These are phyloP conservation scores for Amniataba percoides DNA, from an alignment of 2,797 vertebrate genomes.

Conservation along the genomic window DNA sequence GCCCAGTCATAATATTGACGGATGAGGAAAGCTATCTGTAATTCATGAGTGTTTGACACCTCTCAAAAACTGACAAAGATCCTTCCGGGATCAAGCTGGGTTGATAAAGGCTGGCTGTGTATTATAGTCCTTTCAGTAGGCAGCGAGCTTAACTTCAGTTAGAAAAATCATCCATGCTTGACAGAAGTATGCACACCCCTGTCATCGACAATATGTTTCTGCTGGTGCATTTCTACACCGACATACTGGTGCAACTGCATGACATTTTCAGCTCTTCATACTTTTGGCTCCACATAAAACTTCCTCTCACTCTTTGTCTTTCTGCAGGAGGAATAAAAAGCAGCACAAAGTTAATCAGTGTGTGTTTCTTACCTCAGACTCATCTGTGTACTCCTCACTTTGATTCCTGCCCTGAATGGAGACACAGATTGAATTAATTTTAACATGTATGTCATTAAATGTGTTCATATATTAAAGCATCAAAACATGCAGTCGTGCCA, in stretches of 20 bases:
- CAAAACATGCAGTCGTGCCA: background rate
- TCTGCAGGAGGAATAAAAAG: background rate
- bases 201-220: slow-evolving; percentile 58
- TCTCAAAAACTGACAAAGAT: slow-evolving; percentile 78
- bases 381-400: slow-evolving; percentile 94
- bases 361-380: slow-evolving; percentile 93
- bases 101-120: slow-evolving; percentile 64
- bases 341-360: slow-evolving; percentile 9
- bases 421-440: slow-evolving; percentile 39
- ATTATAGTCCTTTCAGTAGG: slow-evolving; percentile 61
- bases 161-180: slow-evolving; percentile 59
- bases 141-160: slow-evolving; percentile 54
- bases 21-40: slow-evolving; percentile 73
- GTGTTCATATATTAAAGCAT: background rate
- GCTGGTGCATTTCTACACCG: slow-evolving; percentile 48
- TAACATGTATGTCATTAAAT: background rate
- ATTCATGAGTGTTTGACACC: slow-evolving; percentile 82
- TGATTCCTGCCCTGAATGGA: slow-evolving; percentile 86
- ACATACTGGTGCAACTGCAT: slow-evolving; percentile 63
- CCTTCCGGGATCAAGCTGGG: slow-evolving; percentile 69
- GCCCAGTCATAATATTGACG: slow-evolving; percentile 74
- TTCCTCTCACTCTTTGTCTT: background rate
- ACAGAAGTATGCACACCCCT: slow-evolving; percentile 61
- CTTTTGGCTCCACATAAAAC: background rate
- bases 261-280: slow-evolving; percentile 23